These are phyloP conservation scores for Heliconius sara DNA, from an alignment of 2,888 invertebrate genomes.

Conservation along the genomic window DNA sequence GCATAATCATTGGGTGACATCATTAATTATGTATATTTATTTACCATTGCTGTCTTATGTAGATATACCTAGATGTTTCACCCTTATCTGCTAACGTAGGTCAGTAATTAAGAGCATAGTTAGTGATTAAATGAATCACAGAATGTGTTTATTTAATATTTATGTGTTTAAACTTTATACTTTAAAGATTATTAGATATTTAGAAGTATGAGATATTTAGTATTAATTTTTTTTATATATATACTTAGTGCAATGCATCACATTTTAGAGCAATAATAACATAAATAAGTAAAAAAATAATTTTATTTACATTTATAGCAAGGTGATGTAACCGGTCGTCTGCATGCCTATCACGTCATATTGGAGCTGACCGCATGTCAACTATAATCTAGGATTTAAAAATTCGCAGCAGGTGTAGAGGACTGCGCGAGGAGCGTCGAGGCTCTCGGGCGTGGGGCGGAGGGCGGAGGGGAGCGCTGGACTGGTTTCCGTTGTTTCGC, in stretches of 20 bases:
- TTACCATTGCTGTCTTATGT: conserved; percentile 28
- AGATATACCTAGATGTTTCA: conserved; percentile 26
- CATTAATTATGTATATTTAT: conserved; percentile 39
- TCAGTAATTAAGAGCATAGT: conserved; percentile 30
- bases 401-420: conserved; percentile 80
- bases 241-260: background rate
- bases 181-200: no score
- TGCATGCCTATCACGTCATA: conserved; percentile 71
- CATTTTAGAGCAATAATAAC: background rate
- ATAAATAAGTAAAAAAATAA: background rate
- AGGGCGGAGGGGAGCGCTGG: conserved; percentile 59
- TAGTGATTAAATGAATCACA: conserved; percentile 18
- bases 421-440: conserved; percentile 49
- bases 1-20: conserved; percentile 53
- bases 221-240: no score
- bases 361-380: conserved; percentile 73
- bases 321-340: conserved; percentile 69
- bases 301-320: background rate
- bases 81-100: conserved; percentile 31
- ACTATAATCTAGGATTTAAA: conserved; percentile 82
- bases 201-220: no score
- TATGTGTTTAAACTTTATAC: background rate
- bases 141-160: conserved; percentile 1
- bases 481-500: conserved; percentile 84
- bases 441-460: conserved; percentile 50